Evolutionary conservation across 2,888 invertebrate species (phyloP).

Genomic region (Rhingia campestris): DNA sequence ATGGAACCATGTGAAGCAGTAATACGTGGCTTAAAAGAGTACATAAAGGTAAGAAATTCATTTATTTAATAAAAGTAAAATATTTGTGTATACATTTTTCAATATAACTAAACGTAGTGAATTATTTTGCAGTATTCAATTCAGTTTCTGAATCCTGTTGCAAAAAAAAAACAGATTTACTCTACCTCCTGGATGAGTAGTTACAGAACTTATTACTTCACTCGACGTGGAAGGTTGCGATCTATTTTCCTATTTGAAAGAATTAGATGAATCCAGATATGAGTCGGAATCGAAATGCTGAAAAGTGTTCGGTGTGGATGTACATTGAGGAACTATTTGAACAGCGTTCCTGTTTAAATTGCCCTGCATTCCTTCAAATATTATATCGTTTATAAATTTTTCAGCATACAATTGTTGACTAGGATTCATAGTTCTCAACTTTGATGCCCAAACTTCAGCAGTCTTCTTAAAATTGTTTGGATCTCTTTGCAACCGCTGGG

Average conservation of each 20-base stretch:
- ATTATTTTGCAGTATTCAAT: not conserved
- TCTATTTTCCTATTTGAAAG: not conserved
- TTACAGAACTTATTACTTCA: not conserved
- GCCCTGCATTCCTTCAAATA: slow-evolving; percentile 17
- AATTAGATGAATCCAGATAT: slow-evolving; percentile 8
- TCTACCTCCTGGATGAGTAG: not conserved
- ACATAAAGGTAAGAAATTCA: slow-evolving; percentile 17
- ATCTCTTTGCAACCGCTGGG: slow-evolving; percentile 2
- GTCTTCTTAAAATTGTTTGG: slow-evolving; percentile 14
- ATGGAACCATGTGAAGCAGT: slow-evolving; percentile 5
- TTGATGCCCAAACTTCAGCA: slow-evolving; percentile 26
- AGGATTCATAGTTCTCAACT: not conserved
- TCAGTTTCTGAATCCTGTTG: slow-evolving; percentile 6
- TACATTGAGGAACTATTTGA: slow-evolving; percentile 10
- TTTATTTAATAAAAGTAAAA: slow-evolving; percentile 2
- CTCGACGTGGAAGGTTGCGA: not conserved
- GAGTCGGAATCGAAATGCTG: slow-evolving; percentile 3
- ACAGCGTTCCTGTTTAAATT: slow-evolving; percentile 14
- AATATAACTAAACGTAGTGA: not conserved
- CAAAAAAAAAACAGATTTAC: not conserved
- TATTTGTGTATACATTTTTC: slow-evolving; percentile 10
- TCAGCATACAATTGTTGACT: slow-evolving; percentile 37
- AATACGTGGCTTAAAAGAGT: slow-evolving; percentile 3
- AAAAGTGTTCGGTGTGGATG: slow-evolving; percentile 1
- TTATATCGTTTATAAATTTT: slow-evolving; percentile 24